Conservation (phyloP, 2,113 vertebrate genomes). For the Nesoenas mayeri region DNA sequence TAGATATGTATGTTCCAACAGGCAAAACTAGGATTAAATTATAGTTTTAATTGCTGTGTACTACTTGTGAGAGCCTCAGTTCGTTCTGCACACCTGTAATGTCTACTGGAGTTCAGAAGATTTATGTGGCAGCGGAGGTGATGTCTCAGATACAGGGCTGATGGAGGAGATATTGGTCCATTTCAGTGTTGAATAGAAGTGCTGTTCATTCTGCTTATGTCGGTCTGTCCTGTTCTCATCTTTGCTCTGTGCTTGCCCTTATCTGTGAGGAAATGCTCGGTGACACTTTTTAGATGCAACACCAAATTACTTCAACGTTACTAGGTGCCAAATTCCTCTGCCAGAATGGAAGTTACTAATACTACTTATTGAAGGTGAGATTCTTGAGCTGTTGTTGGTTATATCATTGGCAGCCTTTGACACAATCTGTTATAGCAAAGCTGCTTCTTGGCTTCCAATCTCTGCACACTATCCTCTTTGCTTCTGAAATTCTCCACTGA, state of each 20-base stretch:
- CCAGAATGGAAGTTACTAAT: background rate
- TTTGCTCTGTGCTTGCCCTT: too few species aligned
- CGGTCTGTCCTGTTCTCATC: background rate
- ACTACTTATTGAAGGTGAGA: background rate
- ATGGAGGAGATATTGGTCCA: accelerated
- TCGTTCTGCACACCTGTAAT: background rate
- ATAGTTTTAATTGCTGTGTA: background rate
- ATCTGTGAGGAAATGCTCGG: background rate
- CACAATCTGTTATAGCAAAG: accelerated
- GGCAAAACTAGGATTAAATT: background rate
- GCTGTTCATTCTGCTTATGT: background rate
- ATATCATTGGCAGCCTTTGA: background rate
- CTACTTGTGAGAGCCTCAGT: background rate
- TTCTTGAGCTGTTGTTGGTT: background rate
- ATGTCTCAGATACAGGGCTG: background rate
- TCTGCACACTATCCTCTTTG: accelerated
- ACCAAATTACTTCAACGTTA: background rate
- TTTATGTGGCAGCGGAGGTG: accelerated
- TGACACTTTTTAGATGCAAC: background rate
- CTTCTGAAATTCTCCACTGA: background rate
- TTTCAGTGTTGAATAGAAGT: accelerated
- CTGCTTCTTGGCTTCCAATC: background rate
- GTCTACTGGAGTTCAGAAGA: background rate
- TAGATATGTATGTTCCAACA: accelerated
- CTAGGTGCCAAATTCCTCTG: background rate